These are phyloP conservation scores for Crocidura indochinensis DNA, from an alignment of 2,797 vertebrate genomes.

Conservation along the genomic window DNA sequence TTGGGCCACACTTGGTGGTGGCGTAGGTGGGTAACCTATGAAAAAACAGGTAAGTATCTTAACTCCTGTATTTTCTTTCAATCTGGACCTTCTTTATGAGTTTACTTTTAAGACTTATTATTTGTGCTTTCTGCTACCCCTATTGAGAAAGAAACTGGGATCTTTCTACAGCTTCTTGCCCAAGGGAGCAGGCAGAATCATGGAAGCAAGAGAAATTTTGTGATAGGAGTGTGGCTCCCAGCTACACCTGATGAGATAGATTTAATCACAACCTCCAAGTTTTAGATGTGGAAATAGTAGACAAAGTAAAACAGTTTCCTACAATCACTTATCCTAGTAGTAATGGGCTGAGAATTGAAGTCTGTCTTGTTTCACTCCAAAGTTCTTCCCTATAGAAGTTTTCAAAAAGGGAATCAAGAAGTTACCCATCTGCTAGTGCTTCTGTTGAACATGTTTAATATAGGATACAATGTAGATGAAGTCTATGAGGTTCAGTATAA, in stretches of 20 bases:
- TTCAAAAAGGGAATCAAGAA: constrained; percentile 43
- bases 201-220: not conserved
- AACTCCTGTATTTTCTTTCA: no score
- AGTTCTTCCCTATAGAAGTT: not conserved
- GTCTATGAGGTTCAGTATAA: no score
- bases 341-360: not conserved
- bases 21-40: no score
- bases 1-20: no score
- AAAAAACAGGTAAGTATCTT: no score
- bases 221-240: not conserved
- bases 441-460: not conserved
- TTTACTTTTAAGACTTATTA: not conserved
- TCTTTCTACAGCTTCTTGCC: not conserved
- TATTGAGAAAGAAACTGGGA: not conserved
- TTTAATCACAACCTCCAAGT: not conserved
- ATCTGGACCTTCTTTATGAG: no score
- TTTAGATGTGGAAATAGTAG: not conserved
- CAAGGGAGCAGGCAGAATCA: not conserved
- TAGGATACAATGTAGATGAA: not conserved
- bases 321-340: not conserved
- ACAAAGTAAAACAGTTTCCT: not conserved
- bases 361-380: not conserved
- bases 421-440: not conserved
- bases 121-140: not conserved
- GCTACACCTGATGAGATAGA: not conserved